Evolutionary conservation across 2,113 vertebrate genomes (phyloP).

Genomic region (Athene noctua): DNA sequence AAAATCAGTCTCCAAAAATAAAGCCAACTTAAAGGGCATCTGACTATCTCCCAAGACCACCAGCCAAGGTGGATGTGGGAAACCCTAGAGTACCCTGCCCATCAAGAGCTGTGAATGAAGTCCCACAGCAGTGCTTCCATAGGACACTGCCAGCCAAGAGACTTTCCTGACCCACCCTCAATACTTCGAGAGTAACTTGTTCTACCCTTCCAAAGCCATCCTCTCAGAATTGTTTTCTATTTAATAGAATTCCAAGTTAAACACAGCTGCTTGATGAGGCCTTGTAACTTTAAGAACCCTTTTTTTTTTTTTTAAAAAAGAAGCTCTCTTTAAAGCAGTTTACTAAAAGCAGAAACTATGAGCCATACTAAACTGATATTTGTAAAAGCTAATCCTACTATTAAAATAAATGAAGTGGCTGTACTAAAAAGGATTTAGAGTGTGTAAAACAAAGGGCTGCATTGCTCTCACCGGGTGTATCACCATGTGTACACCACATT

Average conservation of each 20-base stretch:
- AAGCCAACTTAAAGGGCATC: neutral
- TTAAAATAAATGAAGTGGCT: slow-evolving; percentile 60
- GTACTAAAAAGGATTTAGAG: slow-evolving; percentile 49
- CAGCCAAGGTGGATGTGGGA: neutral
- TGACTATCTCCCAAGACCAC: neutral
- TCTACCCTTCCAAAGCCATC: neutral
- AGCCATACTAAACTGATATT: slow-evolving; percentile 39
- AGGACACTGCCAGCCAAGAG: neutral
- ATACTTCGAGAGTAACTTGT: neutral
- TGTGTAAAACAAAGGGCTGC: slow-evolving; percentile 44
- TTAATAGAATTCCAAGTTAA: neutral
- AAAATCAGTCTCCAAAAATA: slow-evolving; percentile 2
- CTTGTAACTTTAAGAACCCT: slow-evolving; percentile 4
- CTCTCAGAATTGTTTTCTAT: neutral
- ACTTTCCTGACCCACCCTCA: neutral
- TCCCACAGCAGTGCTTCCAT: neutral
- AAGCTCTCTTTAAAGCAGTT: slow-evolving; percentile 22
- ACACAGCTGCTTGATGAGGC: slow-evolving; percentile 15
- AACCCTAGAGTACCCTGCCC: neutral
- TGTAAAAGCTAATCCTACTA: slow-evolving; percentile 65
- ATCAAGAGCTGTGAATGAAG: neutral
- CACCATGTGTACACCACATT: neutral
- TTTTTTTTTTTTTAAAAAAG: neutral
- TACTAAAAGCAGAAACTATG: slow-evolving; percentile 66
- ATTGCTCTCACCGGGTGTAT: neutral